Evolutionary conservation across 2,113 vertebrate species (phyloP), one percentile per base, ranked within the genome.

Genomic region (Chaetorhynchus papuensis): DNA sequence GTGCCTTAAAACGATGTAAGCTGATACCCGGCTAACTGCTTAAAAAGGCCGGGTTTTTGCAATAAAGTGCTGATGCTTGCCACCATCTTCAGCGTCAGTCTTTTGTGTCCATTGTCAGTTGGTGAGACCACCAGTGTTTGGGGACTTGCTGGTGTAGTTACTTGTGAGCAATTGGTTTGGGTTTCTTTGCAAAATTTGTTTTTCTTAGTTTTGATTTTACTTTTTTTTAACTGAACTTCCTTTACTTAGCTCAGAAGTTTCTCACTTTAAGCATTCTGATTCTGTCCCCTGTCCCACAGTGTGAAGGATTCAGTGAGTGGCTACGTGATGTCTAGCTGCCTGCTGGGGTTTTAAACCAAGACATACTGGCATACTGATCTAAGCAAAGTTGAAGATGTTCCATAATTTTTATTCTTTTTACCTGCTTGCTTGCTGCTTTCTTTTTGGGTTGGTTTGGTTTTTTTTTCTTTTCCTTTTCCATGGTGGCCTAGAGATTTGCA

Each of bases 221-320:
- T 8, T 13, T 5, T 26, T 11, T 20, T 9, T 24, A 26, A 17
- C 78, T 68, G 14, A 27, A 28, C 5, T 33, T 33, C 15, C 6
- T 64, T 64, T 65, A 65, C 13, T 75, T 19, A 20, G 4, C 15
- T 24, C 3, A 13, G 0, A 3, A 26, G 4, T 80, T 83, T 61
- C 23, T 63, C 19, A 31, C 16, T 74, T 50, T 5, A 31, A 8
- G 21, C 2, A 0, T 63, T 68, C 8, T 65, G 6, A 23, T 84
- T 63, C 22, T 69, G 7, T 61, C 12, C 8, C 8, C 7, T 1
- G 1, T 30, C 11, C 4, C 8, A 26, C 8, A 47, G 10, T 0
- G 0, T 42, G 33, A 49, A 42, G 10, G 26, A 75, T 27, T 42
- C 17, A 37, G 6, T 54, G 56, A 37, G 13, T 54, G 8, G 11